Conservation (phyloP, 2,113 vertebrate genomes). For the Coptodon rendalli region DNA sequence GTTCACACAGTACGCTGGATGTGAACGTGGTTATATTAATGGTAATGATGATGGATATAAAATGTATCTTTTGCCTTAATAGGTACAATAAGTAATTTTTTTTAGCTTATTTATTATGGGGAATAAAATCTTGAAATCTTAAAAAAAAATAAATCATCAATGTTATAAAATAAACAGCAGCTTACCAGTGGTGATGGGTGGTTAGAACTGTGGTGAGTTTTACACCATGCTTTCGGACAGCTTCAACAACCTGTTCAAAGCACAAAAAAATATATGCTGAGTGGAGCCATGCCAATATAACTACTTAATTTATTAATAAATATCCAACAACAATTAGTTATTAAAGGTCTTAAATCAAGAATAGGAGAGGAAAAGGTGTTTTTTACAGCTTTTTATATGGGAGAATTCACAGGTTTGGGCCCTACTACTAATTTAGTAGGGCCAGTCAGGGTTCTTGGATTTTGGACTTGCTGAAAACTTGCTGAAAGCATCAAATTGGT, state of each 20-base stretch:
- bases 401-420: background rate
- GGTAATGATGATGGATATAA: background rate
- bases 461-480: background rate
- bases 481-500: background rate
- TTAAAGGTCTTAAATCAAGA: background rate
- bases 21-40: background rate
- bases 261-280: background rate
- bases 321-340: background rate
- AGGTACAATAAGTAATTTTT: background rate
- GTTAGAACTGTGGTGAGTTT: constrained; percentile 90
- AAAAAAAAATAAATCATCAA: background rate
- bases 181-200: constrained; percentile 96
- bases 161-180: background rate
- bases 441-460: background rate
- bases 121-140: background rate
- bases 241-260: constrained; percentile 82
- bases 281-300: background rate
- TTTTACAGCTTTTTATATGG: background rate
- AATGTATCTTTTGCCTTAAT: background rate
- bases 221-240: constrained; percentile 82
- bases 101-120: background rate
- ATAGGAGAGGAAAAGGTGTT: background rate
- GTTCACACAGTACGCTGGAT: background rate
- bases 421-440: background rate
- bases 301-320: background rate